Evolutionary conservation across 64 coral and sea anemone genomes (phyloP), one percentile per base, ranked within the genome.

Genomic region (Trachythela sp.): DNA sequence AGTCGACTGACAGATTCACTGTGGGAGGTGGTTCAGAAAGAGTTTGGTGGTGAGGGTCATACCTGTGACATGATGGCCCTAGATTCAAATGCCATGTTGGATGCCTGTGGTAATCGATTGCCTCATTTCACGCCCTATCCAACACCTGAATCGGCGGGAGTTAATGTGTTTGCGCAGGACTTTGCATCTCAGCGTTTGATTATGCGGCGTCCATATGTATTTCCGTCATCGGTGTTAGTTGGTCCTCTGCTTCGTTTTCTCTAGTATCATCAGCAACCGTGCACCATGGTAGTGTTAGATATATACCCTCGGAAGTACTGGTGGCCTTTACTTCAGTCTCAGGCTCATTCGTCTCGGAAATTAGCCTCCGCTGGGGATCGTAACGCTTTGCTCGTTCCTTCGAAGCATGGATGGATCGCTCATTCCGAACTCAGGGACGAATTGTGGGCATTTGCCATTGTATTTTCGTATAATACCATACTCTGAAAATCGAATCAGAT

Each of bases 161-260:
- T 90, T 0, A 91, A 91, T 60, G 2, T 77, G 18, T 91, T 91
- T 36, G 60, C 84, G 9, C 90, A 91, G 13, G 29, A 8, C 18
- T 36, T 91, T 2, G 3, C 59, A 68, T 31, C 59, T 68, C 20
- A 8, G 30, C 2, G 20, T 6, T 14, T n/a, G 6, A n/a, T n/a
- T 0, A 6, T 8, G 11, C 33, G 85, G 0, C 84, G 85, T 34
- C 39, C n/a, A 11, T 91, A 86, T 70, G 84, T 86, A 15, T 87
- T 91, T 39, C 90, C 84, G 34, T 84, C 43, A 37, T 87, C 76
- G 33, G 7, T 86, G 1, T 39, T 91, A 2, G 31, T 85, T 0
- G 83, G 89, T 9, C 56, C 83, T 11, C 13, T 91, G 11, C 36
- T 91, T 7, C 35, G 48, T 33, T 52, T 87, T 45, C 20, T 87